A percentile compares a stretch with the other conserved stretches of the same genome.
Conservation (phyloP, 2,888 invertebrate genomes). For the Emmelina monodactyla region DNA sequence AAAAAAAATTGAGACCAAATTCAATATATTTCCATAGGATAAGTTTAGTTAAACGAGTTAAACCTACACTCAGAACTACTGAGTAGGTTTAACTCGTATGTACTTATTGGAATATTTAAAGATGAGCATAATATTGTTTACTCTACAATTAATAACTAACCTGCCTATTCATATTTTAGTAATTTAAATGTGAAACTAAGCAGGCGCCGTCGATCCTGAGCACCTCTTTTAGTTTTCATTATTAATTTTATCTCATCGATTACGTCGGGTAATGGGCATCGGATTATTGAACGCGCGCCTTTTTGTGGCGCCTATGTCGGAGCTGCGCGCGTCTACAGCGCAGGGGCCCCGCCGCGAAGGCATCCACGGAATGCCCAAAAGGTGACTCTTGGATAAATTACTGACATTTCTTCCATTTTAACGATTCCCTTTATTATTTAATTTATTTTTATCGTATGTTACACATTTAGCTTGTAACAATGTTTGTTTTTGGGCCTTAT, state of each 20-base stretch:
- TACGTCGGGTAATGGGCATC: conserved; percentile 58
- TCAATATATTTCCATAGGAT: too few species aligned
- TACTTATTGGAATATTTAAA: too few species aligned
- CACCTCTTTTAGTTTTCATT: conserved; percentile 34
- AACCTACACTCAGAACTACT: too few species aligned
- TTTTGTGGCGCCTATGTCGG: conserved; percentile 65
- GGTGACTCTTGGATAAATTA: conserved; percentile 66
- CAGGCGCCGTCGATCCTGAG: not conserved
- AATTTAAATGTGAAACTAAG: too few species aligned
- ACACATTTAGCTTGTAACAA: conserved; percentile 64
- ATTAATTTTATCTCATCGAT: conserved; percentile 65
- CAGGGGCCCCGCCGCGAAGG: conserved; percentile 56
- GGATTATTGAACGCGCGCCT: conserved; percentile 62
- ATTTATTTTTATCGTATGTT: conserved; percentile 65
- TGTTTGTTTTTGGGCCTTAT: conserved; percentile 64
- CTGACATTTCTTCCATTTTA: conserved; percentile 64
- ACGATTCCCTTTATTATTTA: conserved; percentile 66
- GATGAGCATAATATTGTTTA: too few species aligned
- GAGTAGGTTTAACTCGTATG: too few species aligned
- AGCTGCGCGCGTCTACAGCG: conserved; percentile 57
- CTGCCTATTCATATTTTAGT: too few species aligned
- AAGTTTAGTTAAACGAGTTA: too few species aligned
- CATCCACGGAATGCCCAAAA: conserved; percentile 63
- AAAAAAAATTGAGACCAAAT: too few species aligned
- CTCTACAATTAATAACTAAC: too few species aligned